Base-by-base conservation (phyloP, 2,888 invertebrate species). In the Alloscopus bannaensis region DNA sequence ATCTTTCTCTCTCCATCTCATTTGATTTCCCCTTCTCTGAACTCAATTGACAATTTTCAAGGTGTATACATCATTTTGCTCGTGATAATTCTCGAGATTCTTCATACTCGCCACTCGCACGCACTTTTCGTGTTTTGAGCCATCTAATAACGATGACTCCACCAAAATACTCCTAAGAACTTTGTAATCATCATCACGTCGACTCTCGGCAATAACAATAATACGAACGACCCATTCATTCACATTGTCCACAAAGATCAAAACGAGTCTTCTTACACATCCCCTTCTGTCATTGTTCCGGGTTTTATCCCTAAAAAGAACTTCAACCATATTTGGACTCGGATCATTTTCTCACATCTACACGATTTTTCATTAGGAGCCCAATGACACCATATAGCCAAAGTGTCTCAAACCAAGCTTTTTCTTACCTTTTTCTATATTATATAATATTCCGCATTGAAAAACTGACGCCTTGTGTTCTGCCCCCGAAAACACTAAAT, bases 381-480 rank as follows among this genome's bases (percentile, higher is more conserved):
- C n/a, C n/a, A n/a, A 22, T 22, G 24, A 16, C 22, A 13, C 13
- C 60, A 22, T 24, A 22, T 60, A 60, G 40, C 60, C 36, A 60
- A 8, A 24, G 11, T 36, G 36, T 36, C 13, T 13, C 13, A 8
- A 6, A 8, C 36, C 36, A 8, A 6, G 36, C 6, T 36, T 13
- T 36, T 13, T 36, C 13, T 18, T 57, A 13, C 3, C 29, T 29
- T 57, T 60, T 36, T 60, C 60, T 36, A n/a, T n/a, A n/a, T n/a
- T 40, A 22, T 20, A 60, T 60, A 60, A 40, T 60, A 40, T 60
- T 60, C 60, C 16, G 40, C 60, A 59, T 59, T 59, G 24, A 59
- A 59, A 60, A 40, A 22, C 24, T 36, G 40, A 60, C 60, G 60
- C 60, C 60, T 60, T 24, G 29, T 59, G 8, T 52, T 36, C 36